Evolutionary conservation across 2,888 invertebrate genomes (phyloP).

Genomic region (Meliscaeva auricollis): DNA sequence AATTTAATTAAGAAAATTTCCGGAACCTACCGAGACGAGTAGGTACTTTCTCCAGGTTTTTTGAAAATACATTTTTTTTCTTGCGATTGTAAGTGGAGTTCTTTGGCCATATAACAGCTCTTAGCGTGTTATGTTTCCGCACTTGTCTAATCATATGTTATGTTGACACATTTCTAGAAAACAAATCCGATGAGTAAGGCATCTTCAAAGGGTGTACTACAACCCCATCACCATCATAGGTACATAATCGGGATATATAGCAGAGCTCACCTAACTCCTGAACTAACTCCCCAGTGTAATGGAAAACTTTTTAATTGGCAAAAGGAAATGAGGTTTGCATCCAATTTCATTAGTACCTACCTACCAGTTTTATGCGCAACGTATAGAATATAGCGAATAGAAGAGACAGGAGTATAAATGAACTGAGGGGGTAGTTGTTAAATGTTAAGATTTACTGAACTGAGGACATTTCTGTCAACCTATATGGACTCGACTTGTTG

Average conservation of each 20-base stretch:
- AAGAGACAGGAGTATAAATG: no score
- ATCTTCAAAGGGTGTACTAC: conserved; percentile 20
- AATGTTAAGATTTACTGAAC: conserved; percentile 35
- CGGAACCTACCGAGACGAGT: background rate
- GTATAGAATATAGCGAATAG: background rate
- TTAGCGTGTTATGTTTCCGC: conserved; percentile 9
- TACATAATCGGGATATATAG: background rate
- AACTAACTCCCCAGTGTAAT: conserved; percentile 34
- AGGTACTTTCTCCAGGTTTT: background rate
- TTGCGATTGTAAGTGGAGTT: background rate
- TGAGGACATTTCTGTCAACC: conserved; percentile 53
- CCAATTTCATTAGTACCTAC: conserved; percentile 19
- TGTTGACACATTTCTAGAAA: conserved; percentile 50
- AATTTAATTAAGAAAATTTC: conserved; percentile 53
- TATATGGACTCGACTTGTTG: conserved; percentile 46
- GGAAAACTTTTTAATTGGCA: conserved; percentile 69
- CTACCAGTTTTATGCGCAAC: background rate
- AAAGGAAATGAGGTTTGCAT: conserved; percentile 57
- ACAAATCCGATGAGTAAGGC: conserved; percentile 10
- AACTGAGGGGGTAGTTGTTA: background rate
- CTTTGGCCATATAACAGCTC: background rate
- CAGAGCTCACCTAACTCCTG: background rate
- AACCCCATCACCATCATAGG: background rate
- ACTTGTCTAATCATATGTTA: conserved; percentile 14
- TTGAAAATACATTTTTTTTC: background rate